Base-by-base conservation (phyloP, 2,113 vertebrate species). In the Peromyscus polionotus region DNA sequence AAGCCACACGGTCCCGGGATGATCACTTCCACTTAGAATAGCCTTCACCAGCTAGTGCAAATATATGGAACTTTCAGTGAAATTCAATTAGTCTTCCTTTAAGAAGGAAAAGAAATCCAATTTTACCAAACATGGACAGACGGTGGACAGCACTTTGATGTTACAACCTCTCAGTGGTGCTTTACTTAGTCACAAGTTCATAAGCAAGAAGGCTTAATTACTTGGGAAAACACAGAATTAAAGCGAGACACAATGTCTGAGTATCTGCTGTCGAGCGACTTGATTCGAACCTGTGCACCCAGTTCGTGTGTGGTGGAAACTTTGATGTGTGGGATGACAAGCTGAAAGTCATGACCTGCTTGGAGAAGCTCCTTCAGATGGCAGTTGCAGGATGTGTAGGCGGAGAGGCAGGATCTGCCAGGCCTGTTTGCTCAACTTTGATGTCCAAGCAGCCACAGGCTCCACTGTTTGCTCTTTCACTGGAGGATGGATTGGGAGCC, bases 401-500 rank as follows among this genome's bases (percentile, higher is more conserved):
- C 97, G 85, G 88, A 39, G 76, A 81, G 97, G 96, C 95, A 88
- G 94, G 98, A 96, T 97, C 97, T 91, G 87, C 98, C 1, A 28
- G 36, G 48, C 83, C 95, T 99, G 98, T 99, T 99, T 99, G 98
- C 97, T 97, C 98, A 99, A 98, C 99, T 99, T 99, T 99, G 99
- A 99, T 99, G 99, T 99, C 97, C 98, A 0, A 88, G 96, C 97
- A 94, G 97, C 98, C 95, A 95, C 97, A 54, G 98, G 98, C 98
- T 98, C 96, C 96, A 95, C 98, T 99, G 97, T 99, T 99, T 99
- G 98, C 98, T 97, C 97, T 97, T 98, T 98, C 98, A 96, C 93
- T 36, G 96, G 97, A 92, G 98, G 98, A 31, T 84, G 97, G 96
- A 96, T 94, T 97, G 84, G 33, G 98, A 98, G 96, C 81, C 98